A percentile compares a stretch with the other conserved stretches of the same genome.
Conservation (phyloP, 2,797 vertebrate genomes). For the Gallinago nigripennis region DNA sequence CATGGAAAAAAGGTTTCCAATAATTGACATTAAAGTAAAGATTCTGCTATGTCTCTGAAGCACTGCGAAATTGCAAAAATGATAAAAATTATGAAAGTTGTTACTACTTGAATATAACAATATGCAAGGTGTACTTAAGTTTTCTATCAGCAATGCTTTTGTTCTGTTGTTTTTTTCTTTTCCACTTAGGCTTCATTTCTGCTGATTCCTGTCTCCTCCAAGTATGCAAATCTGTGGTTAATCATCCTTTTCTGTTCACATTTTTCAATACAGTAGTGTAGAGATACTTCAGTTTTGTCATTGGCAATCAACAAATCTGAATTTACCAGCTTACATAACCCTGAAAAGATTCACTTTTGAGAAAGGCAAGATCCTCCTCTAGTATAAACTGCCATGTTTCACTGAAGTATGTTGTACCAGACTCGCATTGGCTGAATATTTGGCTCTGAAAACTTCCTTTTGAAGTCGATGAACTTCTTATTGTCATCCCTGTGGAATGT, state of each 20-base stretch:
- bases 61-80: neutral
- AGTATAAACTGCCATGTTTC: neutral
- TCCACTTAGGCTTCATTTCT: neutral
- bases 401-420: neutral
- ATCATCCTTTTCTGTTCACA: neutral
- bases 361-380: neutral
- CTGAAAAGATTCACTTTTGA: neutral
- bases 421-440: neutral
- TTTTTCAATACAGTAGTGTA: neutral
- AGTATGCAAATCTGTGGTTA: neutral
- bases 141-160: neutral
- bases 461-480: neutral
- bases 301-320: neutral
- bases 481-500: neutral
- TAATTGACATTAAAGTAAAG: neutral
- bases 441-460: neutral
- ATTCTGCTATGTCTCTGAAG: neutral
- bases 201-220: neutral
- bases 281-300: neutral
- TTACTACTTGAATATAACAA: neutral
- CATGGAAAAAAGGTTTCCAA: neutral
- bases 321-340: neutral
- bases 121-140: neutral
- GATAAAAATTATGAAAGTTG: neutral
- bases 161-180: neutral